Conservation (phyloP, 1,140 invertebrate species). For the Drosophila kurseongensis region DNA sequence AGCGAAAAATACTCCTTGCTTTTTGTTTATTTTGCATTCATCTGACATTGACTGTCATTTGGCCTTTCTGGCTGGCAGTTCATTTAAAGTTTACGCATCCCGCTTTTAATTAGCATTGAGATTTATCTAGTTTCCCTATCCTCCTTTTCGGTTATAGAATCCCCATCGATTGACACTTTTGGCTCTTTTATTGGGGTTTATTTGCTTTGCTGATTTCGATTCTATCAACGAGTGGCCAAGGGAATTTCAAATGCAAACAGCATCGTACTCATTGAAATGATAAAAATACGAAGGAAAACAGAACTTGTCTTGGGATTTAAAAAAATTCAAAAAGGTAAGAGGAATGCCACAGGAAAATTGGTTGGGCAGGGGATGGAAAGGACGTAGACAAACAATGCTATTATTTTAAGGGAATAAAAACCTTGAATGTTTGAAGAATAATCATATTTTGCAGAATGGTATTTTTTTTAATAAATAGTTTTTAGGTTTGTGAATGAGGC, state of each 20-base stretch:
- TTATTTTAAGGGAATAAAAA: neutral
- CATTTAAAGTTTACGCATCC: constrained; percentile 71
- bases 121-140: constrained; percentile 21
- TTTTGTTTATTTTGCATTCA: constrained; percentile 45
- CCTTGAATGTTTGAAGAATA: too few species aligned
- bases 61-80: constrained; percentile 63
- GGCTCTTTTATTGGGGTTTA: constrained; percentile 75
- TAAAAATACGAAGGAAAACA: constrained; percentile 8
- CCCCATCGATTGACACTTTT: constrained; percentile 74
- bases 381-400: constrained; percentile 20
- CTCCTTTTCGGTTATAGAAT: neutral
- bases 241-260: constrained; percentile 79
- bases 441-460: too few species aligned
- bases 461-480: too few species aligned
- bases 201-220: constrained; percentile 80
- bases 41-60: constrained; percentile 65
- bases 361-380: constrained; percentile 15
- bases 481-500: too few species aligned
- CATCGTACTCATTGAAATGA: constrained; percentile 22
- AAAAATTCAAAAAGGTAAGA: too few species aligned
- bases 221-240: constrained; percentile 63
- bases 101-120: constrained; percentile 71
- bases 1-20: constrained; percentile 41
- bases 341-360: constrained; percentile 2
- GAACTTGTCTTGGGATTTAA: constrained; percentile 6